Percentiles rank a stretch among this genome's conserved stretches.
These are phyloP conservation scores for Crotalus tigris DNA, from an alignment of 2,113 vertebrate species.

Conservation along the genomic window DNA sequence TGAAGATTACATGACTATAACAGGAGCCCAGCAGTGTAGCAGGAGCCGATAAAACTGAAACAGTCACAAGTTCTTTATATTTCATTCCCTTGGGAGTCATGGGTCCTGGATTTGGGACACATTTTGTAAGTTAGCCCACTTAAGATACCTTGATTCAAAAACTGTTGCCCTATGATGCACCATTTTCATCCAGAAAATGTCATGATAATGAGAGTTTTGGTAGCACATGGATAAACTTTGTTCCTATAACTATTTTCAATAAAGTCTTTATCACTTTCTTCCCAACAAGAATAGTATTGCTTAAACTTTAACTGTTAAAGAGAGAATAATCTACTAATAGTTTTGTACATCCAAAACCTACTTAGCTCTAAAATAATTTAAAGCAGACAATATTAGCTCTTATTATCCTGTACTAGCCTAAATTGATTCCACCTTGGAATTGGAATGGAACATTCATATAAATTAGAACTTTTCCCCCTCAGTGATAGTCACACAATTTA, in stretches of 20 bases:
- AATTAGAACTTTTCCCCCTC: neutral
- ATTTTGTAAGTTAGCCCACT: neutral
- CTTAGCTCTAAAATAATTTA: neutral
- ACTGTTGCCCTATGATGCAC: neutral
- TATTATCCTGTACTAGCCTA: neutral
- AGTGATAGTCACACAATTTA: neutral
- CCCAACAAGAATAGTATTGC: neutral
- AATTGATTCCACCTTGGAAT: neutral
- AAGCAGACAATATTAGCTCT: neutral
- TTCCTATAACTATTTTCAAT: conserved; percentile 49
- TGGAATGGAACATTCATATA: neutral
- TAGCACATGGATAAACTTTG: neutral
- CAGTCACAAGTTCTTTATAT: neutral
- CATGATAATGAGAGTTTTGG: neutral
- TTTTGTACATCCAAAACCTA: neutral
- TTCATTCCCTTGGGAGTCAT: neutral
- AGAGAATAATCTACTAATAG: neutral
- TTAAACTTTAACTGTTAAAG: neutral
- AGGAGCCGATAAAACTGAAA: neutral
- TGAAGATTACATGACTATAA: neutral
- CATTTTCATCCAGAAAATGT: neutral
- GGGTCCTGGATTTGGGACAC: neutral
- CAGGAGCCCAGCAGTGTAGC: neutral
- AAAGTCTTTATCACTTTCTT: conserved; percentile 28
- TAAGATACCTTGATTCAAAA: neutral